These are phyloP conservation scores for Sardinella longiceps DNA, from an alignment of 2,797 vertebrate genomes.

Conservation along the genomic window DNA sequence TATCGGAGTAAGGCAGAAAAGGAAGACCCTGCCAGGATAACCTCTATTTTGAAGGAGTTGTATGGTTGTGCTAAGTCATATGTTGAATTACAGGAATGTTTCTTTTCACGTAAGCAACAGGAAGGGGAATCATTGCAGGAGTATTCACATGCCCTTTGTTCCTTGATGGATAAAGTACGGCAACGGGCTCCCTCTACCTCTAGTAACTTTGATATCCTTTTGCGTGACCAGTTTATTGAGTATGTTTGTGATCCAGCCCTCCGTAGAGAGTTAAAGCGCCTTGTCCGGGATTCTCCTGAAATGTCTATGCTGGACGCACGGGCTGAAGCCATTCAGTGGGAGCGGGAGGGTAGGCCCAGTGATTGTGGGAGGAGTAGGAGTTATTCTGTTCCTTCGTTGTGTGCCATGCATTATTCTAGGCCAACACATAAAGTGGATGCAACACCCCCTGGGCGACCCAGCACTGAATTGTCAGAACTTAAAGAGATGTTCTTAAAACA, in stretches of 20 bases:
- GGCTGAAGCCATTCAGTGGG: neutral
- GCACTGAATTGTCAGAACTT: neutral
- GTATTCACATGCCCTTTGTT: constrained; percentile 13
- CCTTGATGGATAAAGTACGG: neutral
- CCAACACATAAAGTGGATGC: neutral
- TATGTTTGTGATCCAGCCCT: neutral
- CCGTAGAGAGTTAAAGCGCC: neutral
- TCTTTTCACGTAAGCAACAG: neutral
- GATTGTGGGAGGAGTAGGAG: neutral
- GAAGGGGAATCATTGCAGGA: constrained; percentile 14
- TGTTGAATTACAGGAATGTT: neutral
- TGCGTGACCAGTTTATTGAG: constrained; percentile 3
- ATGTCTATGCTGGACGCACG: neutral
- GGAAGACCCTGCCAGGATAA: constrained; percentile 19
- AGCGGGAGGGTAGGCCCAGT: too few relatives aligned
- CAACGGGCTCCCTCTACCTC: neutral
- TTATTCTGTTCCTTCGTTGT: neutral
- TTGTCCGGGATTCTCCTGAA: neutral
- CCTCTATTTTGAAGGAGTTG: neutral
- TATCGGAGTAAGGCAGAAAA: constrained; percentile 12
- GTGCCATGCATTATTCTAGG: constrained; percentile 10
- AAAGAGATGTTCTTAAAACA: constrained; percentile 42
- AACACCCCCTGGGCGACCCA: neutral
- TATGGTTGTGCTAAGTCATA: constrained; percentile 4
- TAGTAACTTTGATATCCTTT: neutral